phyloP scores from a whole-genome alignment of 2,113 vertebrate species.

The Pica pica region DNA sequence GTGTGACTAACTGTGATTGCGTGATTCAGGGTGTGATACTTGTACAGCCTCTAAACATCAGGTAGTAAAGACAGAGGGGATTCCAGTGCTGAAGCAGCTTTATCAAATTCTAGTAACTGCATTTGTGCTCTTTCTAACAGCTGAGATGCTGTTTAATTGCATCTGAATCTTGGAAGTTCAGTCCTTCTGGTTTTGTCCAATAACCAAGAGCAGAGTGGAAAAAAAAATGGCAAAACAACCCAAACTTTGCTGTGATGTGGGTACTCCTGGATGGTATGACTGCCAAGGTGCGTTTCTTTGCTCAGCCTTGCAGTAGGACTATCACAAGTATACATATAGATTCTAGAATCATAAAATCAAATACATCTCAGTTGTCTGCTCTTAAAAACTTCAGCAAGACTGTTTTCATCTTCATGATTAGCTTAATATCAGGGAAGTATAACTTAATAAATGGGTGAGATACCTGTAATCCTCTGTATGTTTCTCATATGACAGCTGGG shows the following conservation, averaged over 20 bases:
- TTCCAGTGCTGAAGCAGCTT: neutral
- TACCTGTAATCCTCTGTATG: neutral
- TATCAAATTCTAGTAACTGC: neutral
- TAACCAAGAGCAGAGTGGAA: accelerated
- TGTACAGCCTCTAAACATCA: neutral
- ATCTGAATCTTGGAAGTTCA: neutral
- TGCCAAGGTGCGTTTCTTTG: neutral
- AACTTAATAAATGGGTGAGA: neutral
- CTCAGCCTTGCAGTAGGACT: neutral
- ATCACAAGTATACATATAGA: neutral
- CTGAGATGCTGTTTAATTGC: neutral
- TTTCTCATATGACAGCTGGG: neutral
- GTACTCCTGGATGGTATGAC: neutral
- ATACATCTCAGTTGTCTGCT: neutral
- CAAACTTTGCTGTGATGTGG: neutral
- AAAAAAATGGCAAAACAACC: neutral
- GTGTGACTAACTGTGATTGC: neutral
- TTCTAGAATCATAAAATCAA: neutral
- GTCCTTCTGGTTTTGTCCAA: neutral
- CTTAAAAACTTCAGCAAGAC: neutral
- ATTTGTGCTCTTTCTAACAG: neutral
- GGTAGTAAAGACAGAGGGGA: neutral
- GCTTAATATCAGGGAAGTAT: neutral
- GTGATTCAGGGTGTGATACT: neutral
- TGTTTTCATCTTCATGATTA: neutral